These are phyloP conservation scores for Xenentodon cancila DNA, from an alignment of 2,797 vertebrate genomes.

Conservation along the genomic window DNA sequence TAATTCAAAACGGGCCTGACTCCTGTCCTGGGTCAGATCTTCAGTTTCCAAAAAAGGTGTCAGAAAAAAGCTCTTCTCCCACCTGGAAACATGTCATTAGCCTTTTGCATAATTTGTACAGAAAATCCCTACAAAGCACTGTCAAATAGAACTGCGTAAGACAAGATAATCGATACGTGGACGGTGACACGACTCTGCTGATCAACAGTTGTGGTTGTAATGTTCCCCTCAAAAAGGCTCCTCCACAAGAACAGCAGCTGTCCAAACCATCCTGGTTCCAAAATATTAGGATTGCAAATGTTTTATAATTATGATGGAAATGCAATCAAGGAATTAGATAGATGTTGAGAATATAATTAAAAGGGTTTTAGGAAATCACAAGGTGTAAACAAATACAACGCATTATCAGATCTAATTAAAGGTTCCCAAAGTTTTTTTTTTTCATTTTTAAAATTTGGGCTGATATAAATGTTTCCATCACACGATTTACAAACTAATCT, in stretches of 20 bases:
- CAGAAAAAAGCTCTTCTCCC: too few relatives aligned
- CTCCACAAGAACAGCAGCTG: background rate
- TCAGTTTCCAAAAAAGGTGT: too few relatives aligned
- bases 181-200: slow-evolving; percentile 4
- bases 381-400: slow-evolving; percentile 6
- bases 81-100: slow-evolving; percentile 1
- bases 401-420: too few relatives aligned
- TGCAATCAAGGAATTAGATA: background rate
- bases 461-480: background rate
- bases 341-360: background rate
- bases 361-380: slow-evolving; percentile 7
- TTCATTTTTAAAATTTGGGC: background rate
- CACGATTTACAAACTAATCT: background rate
- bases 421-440: too few relatives aligned
- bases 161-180: background rate
- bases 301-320: slow-evolving; percentile 4
- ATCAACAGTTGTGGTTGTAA: slow-evolving; percentile 7
- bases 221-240: background rate
- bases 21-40: too few relatives aligned
- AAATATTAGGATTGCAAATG: slow-evolving; percentile 28
- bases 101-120: background rate
- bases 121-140: background rate
- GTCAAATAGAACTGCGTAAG: slow-evolving; percentile 1
- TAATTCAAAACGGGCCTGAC: background rate
- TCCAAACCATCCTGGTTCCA: slow-evolving; percentile 3